phyloP scores from a whole-genome alignment of 1,140 invertebrate species.

The Drosophila nigrodunni region DNA sequence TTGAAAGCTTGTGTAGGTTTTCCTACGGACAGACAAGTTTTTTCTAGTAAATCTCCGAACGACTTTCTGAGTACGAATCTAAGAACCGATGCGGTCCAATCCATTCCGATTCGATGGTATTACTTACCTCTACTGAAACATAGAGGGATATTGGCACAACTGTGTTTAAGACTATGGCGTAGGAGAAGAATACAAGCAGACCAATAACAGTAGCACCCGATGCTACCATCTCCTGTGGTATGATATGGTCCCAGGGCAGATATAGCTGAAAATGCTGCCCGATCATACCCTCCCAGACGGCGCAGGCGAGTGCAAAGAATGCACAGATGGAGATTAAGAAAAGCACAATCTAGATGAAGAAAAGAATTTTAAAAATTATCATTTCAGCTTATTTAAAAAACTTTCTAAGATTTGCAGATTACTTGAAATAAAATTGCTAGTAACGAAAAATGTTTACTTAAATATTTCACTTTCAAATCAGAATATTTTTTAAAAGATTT shows the following conservation, averaged over 20 bases:
- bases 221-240: slow-evolving; percentile 91
- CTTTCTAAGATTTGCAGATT: too few species aligned
- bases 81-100: too few species aligned
- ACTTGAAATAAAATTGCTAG: too few species aligned
- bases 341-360: slow-evolving; percentile 94
- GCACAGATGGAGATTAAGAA: slow-evolving; percentile 99
- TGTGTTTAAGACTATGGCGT: slow-evolving; percentile 99
- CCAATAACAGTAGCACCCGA: slow-evolving; percentile 96
- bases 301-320: slow-evolving; percentile 98
- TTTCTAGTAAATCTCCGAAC: too few species aligned
- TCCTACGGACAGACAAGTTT: too few species aligned
- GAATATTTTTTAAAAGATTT: too few species aligned
- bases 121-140: slow-evolving; percentile 94
- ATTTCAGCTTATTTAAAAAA: too few species aligned
- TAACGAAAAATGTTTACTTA: too few species aligned
- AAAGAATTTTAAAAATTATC: background rate
- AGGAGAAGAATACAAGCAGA: slow-evolving; percentile 99
- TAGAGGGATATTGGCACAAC: slow-evolving; percentile 99
- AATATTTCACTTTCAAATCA: too few species aligned
- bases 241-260: slow-evolving; percentile 97
- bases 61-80: too few species aligned
- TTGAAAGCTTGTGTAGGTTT: too few species aligned
- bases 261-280: slow-evolving; percentile 96
- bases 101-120: background rate
- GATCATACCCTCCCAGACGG: slow-evolving; percentile 97